A percentile compares a stretch with the other conserved stretches of the same genome.
Evolutionary conservation across 2,113 vertebrate species (phyloP).

Genomic region (Dasyurus viverrinus): DNA sequence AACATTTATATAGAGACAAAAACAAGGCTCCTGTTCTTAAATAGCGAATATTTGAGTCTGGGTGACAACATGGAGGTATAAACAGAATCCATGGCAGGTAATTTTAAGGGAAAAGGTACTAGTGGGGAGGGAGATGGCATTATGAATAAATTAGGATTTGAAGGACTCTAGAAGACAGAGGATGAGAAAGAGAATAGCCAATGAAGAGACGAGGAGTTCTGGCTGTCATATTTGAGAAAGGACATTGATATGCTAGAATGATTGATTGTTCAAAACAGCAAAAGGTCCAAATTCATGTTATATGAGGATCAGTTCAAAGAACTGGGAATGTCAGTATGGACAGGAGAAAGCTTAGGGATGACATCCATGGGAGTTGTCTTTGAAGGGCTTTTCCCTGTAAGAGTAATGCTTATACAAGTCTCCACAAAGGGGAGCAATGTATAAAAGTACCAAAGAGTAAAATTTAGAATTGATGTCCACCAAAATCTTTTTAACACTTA

Average conservation of each 20-base stretch:
- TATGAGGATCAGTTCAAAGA: background rate
- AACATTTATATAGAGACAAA: background rate
- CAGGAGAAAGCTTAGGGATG: background rate
- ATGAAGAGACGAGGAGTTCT: background rate
- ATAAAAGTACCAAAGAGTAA: background rate
- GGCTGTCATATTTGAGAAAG: background rate
- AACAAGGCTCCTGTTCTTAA: background rate
- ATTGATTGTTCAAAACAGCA: background rate
- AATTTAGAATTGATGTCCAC: background rate
- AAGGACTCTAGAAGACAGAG: background rate
- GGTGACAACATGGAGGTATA: background rate
- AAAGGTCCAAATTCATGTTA: background rate
- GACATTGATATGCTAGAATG: background rate
- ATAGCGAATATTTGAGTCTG: background rate
- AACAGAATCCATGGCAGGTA: background rate
- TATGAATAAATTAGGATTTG: background rate
- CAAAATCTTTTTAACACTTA: background rate
- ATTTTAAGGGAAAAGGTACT: background rate
- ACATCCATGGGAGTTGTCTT: background rate
- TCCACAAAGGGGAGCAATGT: background rate
- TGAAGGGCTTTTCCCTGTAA: background rate
- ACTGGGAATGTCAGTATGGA: background rate
- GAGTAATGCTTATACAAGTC: background rate
- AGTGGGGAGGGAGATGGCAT: background rate
- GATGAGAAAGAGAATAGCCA: background rate